These are phyloP conservation scores for Drosophila mayri DNA, from an alignment of 1,140 invertebrate genomes.

Conservation along the genomic window DNA sequence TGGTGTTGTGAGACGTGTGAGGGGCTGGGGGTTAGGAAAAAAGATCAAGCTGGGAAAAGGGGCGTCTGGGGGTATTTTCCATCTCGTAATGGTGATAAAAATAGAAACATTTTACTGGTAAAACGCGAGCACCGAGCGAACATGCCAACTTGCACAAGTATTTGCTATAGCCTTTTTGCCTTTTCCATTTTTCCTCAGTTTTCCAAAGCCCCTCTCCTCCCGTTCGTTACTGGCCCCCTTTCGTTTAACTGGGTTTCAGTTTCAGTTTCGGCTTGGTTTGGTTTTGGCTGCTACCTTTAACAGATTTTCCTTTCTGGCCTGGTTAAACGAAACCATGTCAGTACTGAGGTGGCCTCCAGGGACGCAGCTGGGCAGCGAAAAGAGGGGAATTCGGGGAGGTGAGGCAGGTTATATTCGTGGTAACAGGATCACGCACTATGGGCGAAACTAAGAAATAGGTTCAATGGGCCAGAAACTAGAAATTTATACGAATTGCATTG, in stretches of 20 bases:
- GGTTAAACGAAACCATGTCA: conserved; percentile 75
- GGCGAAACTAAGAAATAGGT: neutral
- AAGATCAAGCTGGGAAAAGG: conserved; percentile 26
- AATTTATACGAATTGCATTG: neutral
- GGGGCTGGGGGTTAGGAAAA: neutral
- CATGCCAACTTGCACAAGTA: conserved; percentile 59
- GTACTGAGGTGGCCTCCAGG: conserved; percentile 36
- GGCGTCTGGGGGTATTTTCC: conserved; percentile 37
- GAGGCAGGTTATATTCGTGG: conserved; percentile 6
- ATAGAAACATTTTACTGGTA: conserved; percentile 73
- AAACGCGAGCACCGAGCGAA: conserved; percentile 46
- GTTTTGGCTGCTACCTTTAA: conserved; percentile 64
- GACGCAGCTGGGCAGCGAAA: conserved; percentile 26
- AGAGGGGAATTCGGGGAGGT: neutral
- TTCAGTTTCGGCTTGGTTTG: conserved; percentile 40
- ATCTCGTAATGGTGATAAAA: conserved; percentile 80
- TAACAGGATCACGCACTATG: conserved; percentile 18
- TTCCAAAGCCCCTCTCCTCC: neutral
- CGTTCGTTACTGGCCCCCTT: conserved; percentile 13
- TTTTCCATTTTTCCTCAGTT: conserved; percentile 4
- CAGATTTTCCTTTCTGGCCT: conserved; percentile 62
- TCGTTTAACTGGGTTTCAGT: conserved; percentile 35
- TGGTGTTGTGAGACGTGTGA: neutral
- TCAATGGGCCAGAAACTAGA: neutral
- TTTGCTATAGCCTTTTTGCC: conserved; percentile 24